These are phyloP conservation scores for Torymus tubicola DNA, from an alignment of 2,888 invertebrate genomes.

Conservation along the genomic window DNA sequence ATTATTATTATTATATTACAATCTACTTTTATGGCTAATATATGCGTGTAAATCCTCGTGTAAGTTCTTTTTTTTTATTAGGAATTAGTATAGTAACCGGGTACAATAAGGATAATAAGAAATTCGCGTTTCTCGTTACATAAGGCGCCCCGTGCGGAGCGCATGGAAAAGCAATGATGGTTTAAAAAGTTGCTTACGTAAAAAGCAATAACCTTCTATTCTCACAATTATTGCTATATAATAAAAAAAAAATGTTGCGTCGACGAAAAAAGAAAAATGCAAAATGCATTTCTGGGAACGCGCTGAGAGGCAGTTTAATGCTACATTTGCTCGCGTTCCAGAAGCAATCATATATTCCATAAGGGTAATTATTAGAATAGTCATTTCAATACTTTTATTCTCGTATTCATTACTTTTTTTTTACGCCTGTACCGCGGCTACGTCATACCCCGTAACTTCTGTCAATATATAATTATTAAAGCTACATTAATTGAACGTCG, in stretches of 20 bases:
- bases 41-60: no score
- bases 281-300: slow-evolving; percentile 8
- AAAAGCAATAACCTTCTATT: slow-evolving; percentile 47
- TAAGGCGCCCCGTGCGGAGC: slow-evolving; percentile 42
- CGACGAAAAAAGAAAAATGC: slow-evolving; percentile 6
- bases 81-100: slow-evolving; percentile 12
- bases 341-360: no score
- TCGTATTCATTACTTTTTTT: no score
- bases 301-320: not conserved
- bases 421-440: no score
- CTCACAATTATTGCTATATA: slow-evolving; percentile 35
- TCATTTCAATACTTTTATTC: no score
- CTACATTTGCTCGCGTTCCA: no score
- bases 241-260: slow-evolving; percentile 36
- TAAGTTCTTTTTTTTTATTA: slow-evolving; percentile 1
- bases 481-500: no score
- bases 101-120: slow-evolving; percentile 10
- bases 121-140: slow-evolving; percentile 36
- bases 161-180: slow-evolving; percentile 31
- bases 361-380: no score
- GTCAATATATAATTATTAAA: no score
- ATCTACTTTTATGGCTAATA: no score
- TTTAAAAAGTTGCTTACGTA: slow-evolving; percentile 49
- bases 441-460: no score
- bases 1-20: no score